Conservation (phyloP, 2,888 invertebrate species). For the Rhimphoctona megacephalus region DNA sequence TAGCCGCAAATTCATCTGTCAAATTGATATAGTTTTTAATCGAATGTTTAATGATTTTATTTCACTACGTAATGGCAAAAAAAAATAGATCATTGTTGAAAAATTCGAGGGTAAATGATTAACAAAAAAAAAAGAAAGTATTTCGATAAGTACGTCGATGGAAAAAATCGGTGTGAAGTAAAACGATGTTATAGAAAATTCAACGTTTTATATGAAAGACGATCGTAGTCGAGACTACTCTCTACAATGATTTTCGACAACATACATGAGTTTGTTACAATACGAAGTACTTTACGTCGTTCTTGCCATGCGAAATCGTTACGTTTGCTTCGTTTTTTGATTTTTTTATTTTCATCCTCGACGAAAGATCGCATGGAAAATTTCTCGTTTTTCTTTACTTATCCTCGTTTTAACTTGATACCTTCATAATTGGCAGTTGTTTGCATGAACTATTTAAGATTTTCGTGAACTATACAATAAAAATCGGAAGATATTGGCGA, state of each 20-base stretch:
- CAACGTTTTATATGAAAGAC: constrained; percentile 63
- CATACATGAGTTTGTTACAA: constrained; percentile 46
- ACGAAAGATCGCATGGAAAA: constrained; percentile 69
- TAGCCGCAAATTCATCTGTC: not conserved
- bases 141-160: not conserved
- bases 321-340: constrained; percentile 59
- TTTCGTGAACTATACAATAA: constrained; percentile 63
- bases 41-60: not conserved
- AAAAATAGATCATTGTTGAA: too few species aligned
- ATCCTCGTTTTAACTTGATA: constrained; percentile 37
- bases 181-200: constrained; percentile 58
- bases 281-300: constrained; percentile 47
- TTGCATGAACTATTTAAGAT: constrained; percentile 64
- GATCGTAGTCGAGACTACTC: constrained; percentile 51
- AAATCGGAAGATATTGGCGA: constrained; percentile 64
- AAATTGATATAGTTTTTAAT: not conserved
- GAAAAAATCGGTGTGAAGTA: not conserved
- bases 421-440: constrained; percentile 65
- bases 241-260: constrained; percentile 62
- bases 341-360: not conserved
- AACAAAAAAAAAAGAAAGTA: constrained; percentile 9
- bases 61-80: not conserved
- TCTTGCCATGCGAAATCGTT: constrained; percentile 48
- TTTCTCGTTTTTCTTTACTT: constrained; percentile 49
- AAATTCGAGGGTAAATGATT: not conserved